Evolutionary conservation across 1,140 invertebrate species (phyloP).

Genomic region (Ridgeia piscesae): DNA sequence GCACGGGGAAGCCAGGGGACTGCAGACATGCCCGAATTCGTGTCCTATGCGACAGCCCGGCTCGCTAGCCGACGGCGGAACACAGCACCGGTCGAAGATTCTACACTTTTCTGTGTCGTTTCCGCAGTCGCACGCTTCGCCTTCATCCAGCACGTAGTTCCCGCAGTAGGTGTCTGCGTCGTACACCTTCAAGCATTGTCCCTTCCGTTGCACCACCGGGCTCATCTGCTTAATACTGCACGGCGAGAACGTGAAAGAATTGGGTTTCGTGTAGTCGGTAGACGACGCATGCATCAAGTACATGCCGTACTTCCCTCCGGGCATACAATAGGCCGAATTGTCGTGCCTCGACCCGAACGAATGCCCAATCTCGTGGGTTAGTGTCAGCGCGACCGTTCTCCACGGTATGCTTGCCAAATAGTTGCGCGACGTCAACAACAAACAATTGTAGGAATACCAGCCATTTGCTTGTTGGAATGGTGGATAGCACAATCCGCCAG

Average conservation of each 20-base stretch:
- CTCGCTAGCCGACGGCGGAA: neutral
- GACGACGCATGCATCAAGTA: neutral
- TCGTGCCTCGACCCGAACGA: neutral
- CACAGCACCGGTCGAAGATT: neutral
- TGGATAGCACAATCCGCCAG: neutral
- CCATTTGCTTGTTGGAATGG: neutral
- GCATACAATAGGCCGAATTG: neutral
- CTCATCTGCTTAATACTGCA: neutral
- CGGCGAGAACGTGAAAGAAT: neutral
- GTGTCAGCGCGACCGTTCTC: neutral
- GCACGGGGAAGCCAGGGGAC: neutral
- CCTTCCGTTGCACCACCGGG: neutral
- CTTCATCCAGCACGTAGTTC: neutral
- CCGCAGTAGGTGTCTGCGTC: neutral
- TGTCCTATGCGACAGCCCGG: neutral
- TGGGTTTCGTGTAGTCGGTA: neutral
- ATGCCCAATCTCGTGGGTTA: neutral
- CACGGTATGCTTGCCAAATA: neutral
- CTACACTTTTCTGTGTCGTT: neutral
- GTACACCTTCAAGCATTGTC: neutral
- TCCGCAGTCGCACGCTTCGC: neutral
- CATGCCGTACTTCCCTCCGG: neutral
- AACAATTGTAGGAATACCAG: neutral
- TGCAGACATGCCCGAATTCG: neutral
- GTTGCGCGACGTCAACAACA: neutral